phyloP scores from a whole-genome alignment of 2,888 invertebrate genomes.

The Sinelater perroti region DNA sequence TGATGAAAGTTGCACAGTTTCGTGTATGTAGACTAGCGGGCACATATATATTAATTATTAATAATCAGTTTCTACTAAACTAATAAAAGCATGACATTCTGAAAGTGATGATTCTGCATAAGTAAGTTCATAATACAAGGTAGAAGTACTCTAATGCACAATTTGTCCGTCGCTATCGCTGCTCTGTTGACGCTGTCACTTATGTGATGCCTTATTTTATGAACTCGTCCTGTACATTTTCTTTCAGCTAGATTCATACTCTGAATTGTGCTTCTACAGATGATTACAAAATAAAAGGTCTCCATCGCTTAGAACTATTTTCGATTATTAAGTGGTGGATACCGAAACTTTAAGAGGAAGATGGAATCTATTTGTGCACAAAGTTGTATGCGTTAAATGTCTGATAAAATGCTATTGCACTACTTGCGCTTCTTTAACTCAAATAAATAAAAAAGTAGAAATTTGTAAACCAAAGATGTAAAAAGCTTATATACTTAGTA shows the following conservation, averaged over 20 bases:
- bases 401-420: constrained; percentile 10
- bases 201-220: constrained; percentile 46
- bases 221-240: constrained; percentile 44
- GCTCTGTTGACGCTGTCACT: too few species aligned
- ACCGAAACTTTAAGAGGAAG: constrained; percentile 28
- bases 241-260: constrained; percentile 47
- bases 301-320: constrained; percentile 53
- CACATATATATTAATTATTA: constrained; percentile 54
- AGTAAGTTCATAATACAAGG: constrained; percentile 43
- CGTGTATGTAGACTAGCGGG: constrained; percentile 52
- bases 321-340: constrained; percentile 28
- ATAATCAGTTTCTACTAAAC: constrained; percentile 56
- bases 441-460: constrained; percentile 24
- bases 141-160: constrained; percentile 39
- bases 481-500: constrained; percentile 18
- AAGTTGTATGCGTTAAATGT: constrained; percentile 20
- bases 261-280: constrained; percentile 50
- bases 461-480: constrained; percentile 19
- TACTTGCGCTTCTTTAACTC: constrained; percentile 21
- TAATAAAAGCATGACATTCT: constrained; percentile 56
- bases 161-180: too few species aligned
- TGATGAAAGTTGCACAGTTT: constrained; percentile 36
- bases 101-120: constrained; percentile 44
- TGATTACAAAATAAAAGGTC: constrained; percentile 51
- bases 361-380: constrained; percentile 23